Conservation (phyloP, 30 jellyfish, hydroid and myxozoan genomes). For the Turritopsis rubra region DNA sequence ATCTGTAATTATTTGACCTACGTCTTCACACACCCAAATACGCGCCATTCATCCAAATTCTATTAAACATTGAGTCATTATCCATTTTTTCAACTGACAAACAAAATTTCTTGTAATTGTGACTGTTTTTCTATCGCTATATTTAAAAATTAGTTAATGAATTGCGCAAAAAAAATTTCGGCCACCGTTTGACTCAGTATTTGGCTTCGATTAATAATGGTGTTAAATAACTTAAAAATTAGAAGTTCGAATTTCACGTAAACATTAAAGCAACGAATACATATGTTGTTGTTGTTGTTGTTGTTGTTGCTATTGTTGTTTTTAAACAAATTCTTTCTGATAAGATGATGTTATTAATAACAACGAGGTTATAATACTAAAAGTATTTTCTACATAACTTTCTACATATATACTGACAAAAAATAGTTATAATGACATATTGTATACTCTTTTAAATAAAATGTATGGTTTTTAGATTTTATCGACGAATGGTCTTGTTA, state of each 20-base stretch:
- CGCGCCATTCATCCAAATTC: background rate
- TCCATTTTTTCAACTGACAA: background rate
- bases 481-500: background rate
- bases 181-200: background rate
- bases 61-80: background rate
- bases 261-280: too few species aligned
- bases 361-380: background rate
- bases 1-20: background rate
- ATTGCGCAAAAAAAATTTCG: background rate
- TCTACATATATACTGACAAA: background rate
- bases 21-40: background rate
- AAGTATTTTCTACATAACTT: background rate
- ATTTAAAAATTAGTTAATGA: background rate
- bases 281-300: too few species aligned
- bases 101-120: background rate
- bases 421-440: too few species aligned
- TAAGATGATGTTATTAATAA: background rate
- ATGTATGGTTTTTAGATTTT: background rate
- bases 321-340: background rate
- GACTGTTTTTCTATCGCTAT: background rate
- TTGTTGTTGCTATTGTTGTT: too few species aligned
- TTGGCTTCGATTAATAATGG: too few species aligned
- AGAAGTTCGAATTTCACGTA: too few species aligned
- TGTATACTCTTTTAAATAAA: background rate
- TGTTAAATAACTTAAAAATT: too few species aligned